phyloP scores from a whole-genome alignment of 2,113 vertebrate genomes.

The Eretmochelys imbricata region DNA sequence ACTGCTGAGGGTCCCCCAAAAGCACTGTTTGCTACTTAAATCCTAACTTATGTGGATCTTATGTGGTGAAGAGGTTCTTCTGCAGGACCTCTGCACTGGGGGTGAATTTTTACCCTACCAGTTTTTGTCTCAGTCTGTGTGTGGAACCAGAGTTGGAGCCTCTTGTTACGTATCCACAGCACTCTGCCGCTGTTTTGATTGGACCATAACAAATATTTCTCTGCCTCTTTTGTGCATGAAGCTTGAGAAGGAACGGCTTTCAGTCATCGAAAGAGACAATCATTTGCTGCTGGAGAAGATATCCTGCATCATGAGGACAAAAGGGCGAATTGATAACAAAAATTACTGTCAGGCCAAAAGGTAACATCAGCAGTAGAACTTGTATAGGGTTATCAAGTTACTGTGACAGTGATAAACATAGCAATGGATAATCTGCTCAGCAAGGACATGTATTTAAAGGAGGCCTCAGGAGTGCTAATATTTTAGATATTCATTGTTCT shows the following conservation, averaged over 20 bases:
- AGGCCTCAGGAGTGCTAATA: conserved; percentile 31
- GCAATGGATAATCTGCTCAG: conserved; percentile 46
- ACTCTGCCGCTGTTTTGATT: not conserved
- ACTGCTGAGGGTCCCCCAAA: not conserved
- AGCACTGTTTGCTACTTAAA: not conserved
- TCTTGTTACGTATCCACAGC: not conserved
- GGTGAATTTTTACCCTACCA: not conserved
- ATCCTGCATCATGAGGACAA: conserved; percentile 76
- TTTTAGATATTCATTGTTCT: conserved; percentile 38
- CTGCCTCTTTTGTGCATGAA: conserved; percentile 36
- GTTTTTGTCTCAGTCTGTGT: not conserved
- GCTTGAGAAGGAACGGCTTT: conserved; percentile 76
- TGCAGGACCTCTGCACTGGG: not conserved
- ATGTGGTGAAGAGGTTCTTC: not conserved
- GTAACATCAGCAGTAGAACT: conserved; percentile 60
- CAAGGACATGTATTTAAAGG: conserved; percentile 33
- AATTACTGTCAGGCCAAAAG: conserved; percentile 75
- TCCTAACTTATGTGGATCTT: not conserved
- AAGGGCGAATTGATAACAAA: conserved; percentile 69
- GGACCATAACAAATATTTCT: not conserved
- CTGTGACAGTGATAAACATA: conserved; percentile 8
- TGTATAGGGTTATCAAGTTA: conserved; percentile 37
- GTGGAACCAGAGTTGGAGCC: not conserved
- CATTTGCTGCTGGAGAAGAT: conserved; percentile 79
- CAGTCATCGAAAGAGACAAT: conserved; percentile 78